phyloP scores from a whole-genome alignment of 2,888 invertebrate genomes.

The Dolichopus griseipennis region DNA sequence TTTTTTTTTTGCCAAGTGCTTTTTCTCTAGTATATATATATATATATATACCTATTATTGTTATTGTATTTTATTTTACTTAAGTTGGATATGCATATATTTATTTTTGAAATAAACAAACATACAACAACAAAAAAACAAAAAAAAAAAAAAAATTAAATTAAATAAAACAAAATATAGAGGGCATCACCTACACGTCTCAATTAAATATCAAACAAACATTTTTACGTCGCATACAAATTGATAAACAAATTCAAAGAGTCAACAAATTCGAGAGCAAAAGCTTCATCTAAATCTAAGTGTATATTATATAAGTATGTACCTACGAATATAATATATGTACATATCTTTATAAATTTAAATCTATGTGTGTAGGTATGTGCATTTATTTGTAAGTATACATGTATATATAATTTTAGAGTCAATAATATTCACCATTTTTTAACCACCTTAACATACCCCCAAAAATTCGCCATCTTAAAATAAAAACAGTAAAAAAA shows the following conservation, averaged over 20 bases:
- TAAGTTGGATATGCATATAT: background rate
- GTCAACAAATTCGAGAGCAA: slow-evolving; percentile 24
- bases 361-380: too few species aligned
- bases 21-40: too few species aligned
- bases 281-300: background rate
- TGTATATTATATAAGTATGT: background rate
- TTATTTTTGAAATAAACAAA: slow-evolving; percentile 6
- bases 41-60: too few species aligned
- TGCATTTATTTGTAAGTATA: background rate
- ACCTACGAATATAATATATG: background rate
- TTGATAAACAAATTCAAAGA: slow-evolving; percentile 26
- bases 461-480: background rate
- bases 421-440: slow-evolving; percentile 5
- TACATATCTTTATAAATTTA: background rate
- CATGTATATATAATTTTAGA: background rate
- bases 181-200: slow-evolving; percentile 23
- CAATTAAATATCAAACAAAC: slow-evolving; percentile 29
- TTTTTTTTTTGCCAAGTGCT: slow-evolving; percentile 1
- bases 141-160: background rate
- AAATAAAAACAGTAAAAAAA: background rate
- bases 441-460: background rate
- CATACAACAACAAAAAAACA: background rate
- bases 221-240: slow-evolving; percentile 25
- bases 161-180: slow-evolving; percentile 16
- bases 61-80: background rate